Evolutionary conservation across 2,113 vertebrate genomes (phyloP).

Genomic region (Chlorocebus sabaeus): DNA sequence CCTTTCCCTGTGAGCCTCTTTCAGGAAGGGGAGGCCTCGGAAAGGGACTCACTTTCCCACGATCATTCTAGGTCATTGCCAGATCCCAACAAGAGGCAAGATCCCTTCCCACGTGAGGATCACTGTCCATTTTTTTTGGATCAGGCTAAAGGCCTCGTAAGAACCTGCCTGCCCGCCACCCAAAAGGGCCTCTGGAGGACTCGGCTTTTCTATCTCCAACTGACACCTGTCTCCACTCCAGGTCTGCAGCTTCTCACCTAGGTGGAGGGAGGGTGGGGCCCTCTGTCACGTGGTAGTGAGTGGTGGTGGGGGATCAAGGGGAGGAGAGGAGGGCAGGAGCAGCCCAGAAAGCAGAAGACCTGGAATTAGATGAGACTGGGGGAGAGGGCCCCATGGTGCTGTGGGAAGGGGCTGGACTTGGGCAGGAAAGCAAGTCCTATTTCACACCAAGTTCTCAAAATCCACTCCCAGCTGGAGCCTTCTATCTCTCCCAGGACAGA

Average conservation of each 20-base stretch:
- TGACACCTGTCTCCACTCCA: not conserved
- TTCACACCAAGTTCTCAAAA: not conserved
- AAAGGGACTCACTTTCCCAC: not conserved
- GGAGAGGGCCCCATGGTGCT: not conserved
- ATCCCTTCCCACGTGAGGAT: not conserved
- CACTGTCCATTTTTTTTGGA: not conserved
- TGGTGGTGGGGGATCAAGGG: not conserved
- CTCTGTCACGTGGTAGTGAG: not conserved
- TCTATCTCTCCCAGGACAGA: not conserved
- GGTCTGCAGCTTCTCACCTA: not conserved
- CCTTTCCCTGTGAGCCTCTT: not conserved
- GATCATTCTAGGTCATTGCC: constrained; percentile 15
- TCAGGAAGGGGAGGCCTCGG: not conserved
- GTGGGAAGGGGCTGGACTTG: not conserved
- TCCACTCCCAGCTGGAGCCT: not conserved
- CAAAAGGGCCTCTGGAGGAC: not conserved
- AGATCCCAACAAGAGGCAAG: not conserved
- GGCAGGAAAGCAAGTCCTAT: not conserved
- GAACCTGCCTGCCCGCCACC: not conserved
- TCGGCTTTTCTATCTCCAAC: not conserved
- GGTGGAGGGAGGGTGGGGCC: not conserved
- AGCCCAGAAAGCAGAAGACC: not conserved
- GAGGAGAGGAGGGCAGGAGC: not conserved
- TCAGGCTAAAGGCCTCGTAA: not conserved
- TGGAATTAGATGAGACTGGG: not conserved